A percentile compares a stretch with the other conserved stretches of the same genome.
These are phyloP conservation scores for Hermatobates lingyangjiaoensis DNA, from an alignment of 1,140 invertebrate genomes.

Conservation along the genomic window DNA sequence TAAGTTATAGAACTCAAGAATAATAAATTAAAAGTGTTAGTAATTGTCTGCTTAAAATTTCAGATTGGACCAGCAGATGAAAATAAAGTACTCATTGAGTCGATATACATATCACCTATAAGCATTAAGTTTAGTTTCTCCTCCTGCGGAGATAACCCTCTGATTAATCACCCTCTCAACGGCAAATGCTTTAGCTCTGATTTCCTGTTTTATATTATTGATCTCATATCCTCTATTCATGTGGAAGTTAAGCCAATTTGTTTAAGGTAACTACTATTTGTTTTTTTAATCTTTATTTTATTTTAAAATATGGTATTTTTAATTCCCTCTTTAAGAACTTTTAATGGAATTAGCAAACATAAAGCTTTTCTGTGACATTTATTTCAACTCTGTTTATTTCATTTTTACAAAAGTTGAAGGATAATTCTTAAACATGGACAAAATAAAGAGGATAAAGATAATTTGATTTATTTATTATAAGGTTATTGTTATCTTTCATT, in stretches of 20 bases:
- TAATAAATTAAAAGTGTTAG: too few relatives aligned
- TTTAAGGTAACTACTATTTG: conserved; percentile 30
- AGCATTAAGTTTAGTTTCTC: conserved; percentile 47
- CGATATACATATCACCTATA: conserved; percentile 45
- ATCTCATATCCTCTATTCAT: conserved; percentile 36
- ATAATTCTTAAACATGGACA: too few relatives aligned
- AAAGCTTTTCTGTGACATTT: too few relatives aligned
- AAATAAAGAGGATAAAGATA: too few relatives aligned
- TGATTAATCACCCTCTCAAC: conserved; percentile 8
- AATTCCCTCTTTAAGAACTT: too few relatives aligned
- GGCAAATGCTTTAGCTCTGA: conserved; percentile 22
- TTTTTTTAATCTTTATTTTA: conserved; percentile 1
- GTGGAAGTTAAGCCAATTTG: conserved; percentile 42
- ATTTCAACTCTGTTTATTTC: too few relatives aligned
- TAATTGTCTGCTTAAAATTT: too few relatives aligned
- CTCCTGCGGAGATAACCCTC: conserved; percentile 28
- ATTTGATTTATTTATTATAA: too few relatives aligned
- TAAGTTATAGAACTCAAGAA: too few relatives aligned
- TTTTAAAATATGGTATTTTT: not conserved
- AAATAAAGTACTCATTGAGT: conserved; percentile 32
- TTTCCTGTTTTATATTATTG: conserved; percentile 35
- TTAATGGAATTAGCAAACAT: too few relatives aligned
- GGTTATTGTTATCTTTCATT: too few relatives aligned
- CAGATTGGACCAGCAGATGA: conserved; percentile 2
- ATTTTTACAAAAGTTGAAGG: too few relatives aligned